A percentile compares a stretch with the other conserved stretches of the same genome.
phyloP scores from a whole-genome alignment of 2,113 vertebrate genomes.

The Halcyon senegalensis region DNA sequence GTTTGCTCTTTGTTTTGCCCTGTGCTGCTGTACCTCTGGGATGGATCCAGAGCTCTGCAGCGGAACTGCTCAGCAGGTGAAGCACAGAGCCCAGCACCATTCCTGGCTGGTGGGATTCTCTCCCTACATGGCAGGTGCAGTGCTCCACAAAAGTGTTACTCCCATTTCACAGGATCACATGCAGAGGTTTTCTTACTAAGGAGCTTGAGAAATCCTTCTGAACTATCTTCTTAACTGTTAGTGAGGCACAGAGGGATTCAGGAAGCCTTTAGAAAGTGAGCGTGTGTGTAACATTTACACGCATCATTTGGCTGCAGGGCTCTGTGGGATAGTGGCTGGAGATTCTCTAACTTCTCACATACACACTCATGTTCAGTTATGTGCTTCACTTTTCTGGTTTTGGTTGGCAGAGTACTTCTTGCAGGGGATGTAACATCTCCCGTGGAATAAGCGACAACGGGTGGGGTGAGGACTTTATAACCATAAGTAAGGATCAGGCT shows the following conservation, averaged over 20 bases:
- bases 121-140: too few relatives aligned
- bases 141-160: not conserved
- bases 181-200: not conserved
- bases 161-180: not conserved
- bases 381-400: not conserved
- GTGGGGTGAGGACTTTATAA: constrained; percentile 23
- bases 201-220: not conserved
- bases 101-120: not conserved
- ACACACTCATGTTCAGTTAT: not conserved
- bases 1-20: not conserved
- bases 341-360: not conserved
- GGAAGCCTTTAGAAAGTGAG: not conserved
- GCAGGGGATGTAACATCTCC: not conserved
- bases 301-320: not conserved
- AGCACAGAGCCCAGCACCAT: not conserved
- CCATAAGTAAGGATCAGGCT: constrained; percentile 19
- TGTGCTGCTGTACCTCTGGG: not conserved
- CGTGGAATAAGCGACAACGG: not conserved
- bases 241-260: fast-evolving
- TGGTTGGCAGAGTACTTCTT: not conserved
- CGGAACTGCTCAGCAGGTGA: not conserved
- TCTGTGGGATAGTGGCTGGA: not conserved
- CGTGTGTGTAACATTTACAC: too few relatives aligned
- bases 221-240: not conserved
- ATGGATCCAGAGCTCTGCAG: not conserved